These are phyloP conservation scores for Psammodynastes pulverulentus DNA, from an alignment of 2,113 vertebrate species.

Conservation along the genomic window DNA sequence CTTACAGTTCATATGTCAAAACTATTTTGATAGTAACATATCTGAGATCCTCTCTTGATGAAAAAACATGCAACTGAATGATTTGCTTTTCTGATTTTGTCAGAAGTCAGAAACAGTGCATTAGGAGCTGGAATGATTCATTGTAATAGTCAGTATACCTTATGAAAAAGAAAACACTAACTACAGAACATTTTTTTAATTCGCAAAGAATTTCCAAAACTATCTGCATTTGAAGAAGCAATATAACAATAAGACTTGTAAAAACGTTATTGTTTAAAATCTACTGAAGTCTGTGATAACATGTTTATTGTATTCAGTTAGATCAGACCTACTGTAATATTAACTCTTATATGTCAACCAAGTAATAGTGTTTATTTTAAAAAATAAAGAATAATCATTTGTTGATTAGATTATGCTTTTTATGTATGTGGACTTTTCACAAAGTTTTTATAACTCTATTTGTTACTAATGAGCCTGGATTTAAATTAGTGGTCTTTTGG, in stretches of 20 bases:
- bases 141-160: neutral
- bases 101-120: neutral
- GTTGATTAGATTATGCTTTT: neutral
- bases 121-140: neutral
- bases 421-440: neutral
- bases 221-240: slow-evolving; percentile 10
- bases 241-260: slow-evolving; percentile 10
- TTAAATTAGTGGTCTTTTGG: neutral
- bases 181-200: neutral
- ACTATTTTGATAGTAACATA: neutral
- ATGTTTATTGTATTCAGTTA: slow-evolving; percentile 5
- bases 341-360: neutral
- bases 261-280: slow-evolving; percentile 17
- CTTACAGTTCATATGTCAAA: neutral
- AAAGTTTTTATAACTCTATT: neutral
- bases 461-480: neutral
- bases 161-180: neutral
- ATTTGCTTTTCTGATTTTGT: neutral
- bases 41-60: neutral
- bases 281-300: slow-evolving; percentile 7
- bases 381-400: neutral
- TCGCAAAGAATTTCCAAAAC: neutral
- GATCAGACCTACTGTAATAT: neutral
- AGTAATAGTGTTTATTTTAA: neutral
- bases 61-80: neutral